phyloP scores from a whole-genome alignment of 2,113 vertebrate genomes.

The Ailurus styani region DNA sequence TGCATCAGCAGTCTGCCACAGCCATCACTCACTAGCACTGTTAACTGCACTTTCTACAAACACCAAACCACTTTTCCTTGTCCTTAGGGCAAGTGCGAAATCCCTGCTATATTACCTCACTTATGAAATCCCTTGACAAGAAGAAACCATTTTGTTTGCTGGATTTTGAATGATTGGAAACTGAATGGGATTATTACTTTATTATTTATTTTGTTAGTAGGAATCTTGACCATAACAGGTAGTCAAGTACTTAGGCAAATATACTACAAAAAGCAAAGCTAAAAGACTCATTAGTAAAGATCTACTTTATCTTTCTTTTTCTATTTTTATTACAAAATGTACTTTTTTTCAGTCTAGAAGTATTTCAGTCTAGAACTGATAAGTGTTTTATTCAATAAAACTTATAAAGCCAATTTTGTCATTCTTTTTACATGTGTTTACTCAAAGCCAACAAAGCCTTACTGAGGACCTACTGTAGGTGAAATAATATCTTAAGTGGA shows the following conservation, averaged over 20 bases:
- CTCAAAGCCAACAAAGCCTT: not conserved
- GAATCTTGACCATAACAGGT: not conserved
- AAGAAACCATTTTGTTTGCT: not conserved
- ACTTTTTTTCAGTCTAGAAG: not conserved
- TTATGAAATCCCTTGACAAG: not conserved
- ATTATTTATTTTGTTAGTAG: not conserved
- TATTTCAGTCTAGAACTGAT: not conserved
- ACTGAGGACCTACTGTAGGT: not conserved
- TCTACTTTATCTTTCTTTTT: not conserved
- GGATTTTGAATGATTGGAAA: conserved; percentile 31
- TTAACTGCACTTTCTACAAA: conserved; percentile 76
- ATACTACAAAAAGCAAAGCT: not conserved
- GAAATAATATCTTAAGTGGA: not conserved
- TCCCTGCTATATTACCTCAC: not conserved
- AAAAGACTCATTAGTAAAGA: not conserved
- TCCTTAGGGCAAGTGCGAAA: conserved; percentile 34
- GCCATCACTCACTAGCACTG: conserved; percentile 79
- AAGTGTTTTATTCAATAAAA: not conserved
- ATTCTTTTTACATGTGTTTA: not conserved
- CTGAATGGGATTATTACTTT: not conserved
- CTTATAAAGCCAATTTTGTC: not conserved
- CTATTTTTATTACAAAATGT: not conserved
- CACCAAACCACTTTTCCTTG: conserved; percentile 62
- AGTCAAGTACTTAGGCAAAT: not conserved
- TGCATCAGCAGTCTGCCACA: conserved; percentile 83